A percentile compares a stretch with the other conserved stretches of the same genome.
These are phyloP conservation scores for Paramuricea clavata DNA, from an alignment of 92 coral and sea anemone genomes.

Conservation along the genomic window DNA sequence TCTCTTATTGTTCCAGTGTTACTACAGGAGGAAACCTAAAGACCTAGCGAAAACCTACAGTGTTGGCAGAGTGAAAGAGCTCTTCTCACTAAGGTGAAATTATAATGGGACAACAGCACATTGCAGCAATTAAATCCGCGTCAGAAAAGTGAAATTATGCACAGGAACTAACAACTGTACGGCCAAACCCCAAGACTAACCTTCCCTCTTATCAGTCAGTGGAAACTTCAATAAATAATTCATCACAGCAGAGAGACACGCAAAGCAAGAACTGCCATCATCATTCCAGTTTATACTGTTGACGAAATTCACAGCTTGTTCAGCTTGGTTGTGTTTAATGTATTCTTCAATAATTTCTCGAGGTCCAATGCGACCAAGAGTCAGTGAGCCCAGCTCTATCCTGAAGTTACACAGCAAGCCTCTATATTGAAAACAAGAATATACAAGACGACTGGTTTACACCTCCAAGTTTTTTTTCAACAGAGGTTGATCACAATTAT, in stretches of 20 bases:
- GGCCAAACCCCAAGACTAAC: conserved; percentile 22
- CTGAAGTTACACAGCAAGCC: conserved; percentile 89
- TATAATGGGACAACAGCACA: too few species aligned
- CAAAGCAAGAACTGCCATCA: conserved; percentile 88
- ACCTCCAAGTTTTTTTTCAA: too few species aligned
- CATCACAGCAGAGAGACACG: conserved; percentile 88
- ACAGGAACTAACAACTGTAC: too few species aligned
- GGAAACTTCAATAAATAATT: conserved; percentile 84
- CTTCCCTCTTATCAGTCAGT: conserved; percentile 89
- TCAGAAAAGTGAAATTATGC: too few species aligned
- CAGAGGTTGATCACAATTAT: too few species aligned
- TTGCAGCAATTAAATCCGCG: too few species aligned
- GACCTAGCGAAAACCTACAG: too few species aligned
- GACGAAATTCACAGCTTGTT: conserved; percentile 95
- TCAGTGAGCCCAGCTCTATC: conserved; percentile 89
- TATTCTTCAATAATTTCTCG: conserved; percentile 89
- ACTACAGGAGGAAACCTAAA: too few species aligned
- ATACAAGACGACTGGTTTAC: too few species aligned
- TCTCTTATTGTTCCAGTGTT: too few species aligned
- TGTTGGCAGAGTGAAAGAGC: too few species aligned
- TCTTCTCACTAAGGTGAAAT: too few species aligned
- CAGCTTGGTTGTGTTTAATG: conserved; percentile 90
- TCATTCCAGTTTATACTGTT: conserved; percentile 99
- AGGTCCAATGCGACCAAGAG: conserved; percentile 86
- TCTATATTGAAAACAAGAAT: conserved; percentile 46